phyloP scores from a whole-genome alignment of 2,888 invertebrate genomes.

The Eucera pruinosa region DNA sequence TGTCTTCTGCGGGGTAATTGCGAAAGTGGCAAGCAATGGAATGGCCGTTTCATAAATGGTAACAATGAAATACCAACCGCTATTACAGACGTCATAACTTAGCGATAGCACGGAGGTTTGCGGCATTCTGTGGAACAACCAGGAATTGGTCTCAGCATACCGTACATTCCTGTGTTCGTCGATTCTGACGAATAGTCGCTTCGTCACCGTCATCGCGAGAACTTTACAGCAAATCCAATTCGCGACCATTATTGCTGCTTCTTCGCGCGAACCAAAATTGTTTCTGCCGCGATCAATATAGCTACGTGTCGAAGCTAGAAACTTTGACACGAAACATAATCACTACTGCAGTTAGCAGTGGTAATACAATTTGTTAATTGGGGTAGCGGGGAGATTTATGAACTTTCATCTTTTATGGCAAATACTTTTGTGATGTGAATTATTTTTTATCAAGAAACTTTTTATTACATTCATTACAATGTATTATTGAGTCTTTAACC shows the following conservation, averaged over 20 bases:
- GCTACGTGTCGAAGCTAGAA: background rate
- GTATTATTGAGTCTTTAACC: too few relatives aligned
- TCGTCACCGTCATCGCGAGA: conserved; percentile 42
- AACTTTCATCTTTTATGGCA: background rate
- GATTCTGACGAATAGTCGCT: conserved; percentile 30
- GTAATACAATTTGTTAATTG: background rate
- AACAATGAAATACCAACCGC: conserved; percentile 67
- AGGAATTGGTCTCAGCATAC: conserved; percentile 64
- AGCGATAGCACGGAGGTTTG: conserved; percentile 55
- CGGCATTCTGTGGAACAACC: conserved; percentile 64
- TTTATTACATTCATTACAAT: too few relatives aligned
- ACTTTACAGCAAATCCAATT: conserved; percentile 42
- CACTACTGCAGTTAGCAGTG: too few relatives aligned
- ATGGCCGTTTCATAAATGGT: conserved; percentile 56
- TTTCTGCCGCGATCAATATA: background rate
- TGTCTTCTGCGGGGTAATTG: conserved; percentile 37
- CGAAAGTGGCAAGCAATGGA: conserved; percentile 34
- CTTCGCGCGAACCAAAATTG: conserved; percentile 36
- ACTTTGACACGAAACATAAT: too few relatives aligned
- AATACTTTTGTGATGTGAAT: too few relatives aligned
- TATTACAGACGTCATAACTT: conserved; percentile 72
- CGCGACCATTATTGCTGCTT: conserved; percentile 34
- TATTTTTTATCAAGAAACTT: too few relatives aligned
- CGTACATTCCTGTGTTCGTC: conserved; percentile 57
- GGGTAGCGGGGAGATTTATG: background rate